Evolutionary conservation across 2,797 vertebrate genomes (phyloP).

Genomic region (Peromyscus aztecus): DNA sequence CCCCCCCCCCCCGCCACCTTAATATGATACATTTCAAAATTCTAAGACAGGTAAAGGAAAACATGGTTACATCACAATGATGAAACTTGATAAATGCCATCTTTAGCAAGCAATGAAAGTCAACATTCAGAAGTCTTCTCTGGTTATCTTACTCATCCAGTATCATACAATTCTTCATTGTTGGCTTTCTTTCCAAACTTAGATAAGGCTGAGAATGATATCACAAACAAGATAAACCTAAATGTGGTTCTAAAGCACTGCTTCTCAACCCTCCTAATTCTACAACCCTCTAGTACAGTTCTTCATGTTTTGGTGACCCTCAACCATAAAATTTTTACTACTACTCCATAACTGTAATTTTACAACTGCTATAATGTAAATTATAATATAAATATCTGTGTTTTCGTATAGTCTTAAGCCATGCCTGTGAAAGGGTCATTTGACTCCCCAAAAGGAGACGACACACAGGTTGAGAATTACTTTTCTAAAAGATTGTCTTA

Average conservation of each 20-base stretch:
- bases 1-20: rapidly evolving
- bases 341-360: not conserved
- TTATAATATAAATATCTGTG: too few relatives aligned
- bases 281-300: not conserved
- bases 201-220: not conserved
- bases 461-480: not conserved
- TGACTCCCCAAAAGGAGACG: not conserved
- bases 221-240: not conserved
- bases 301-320: too few relatives aligned
- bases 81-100: not conserved
- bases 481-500: not conserved
- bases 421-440: not conserved
- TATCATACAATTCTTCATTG: not conserved
- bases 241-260: not conserved
- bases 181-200: not conserved
- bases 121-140: not conserved
- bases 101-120: not conserved
- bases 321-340: not conserved
- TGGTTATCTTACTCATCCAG: too few relatives aligned
- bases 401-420: not conserved
- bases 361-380: not conserved
- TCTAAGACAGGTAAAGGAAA: not conserved
- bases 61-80: not conserved
- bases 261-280: not conserved
- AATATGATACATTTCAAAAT: not conserved